Base-by-base conservation (phyloP, 1,140 invertebrate species). In the Dendroctonus ponderosae region DNA sequence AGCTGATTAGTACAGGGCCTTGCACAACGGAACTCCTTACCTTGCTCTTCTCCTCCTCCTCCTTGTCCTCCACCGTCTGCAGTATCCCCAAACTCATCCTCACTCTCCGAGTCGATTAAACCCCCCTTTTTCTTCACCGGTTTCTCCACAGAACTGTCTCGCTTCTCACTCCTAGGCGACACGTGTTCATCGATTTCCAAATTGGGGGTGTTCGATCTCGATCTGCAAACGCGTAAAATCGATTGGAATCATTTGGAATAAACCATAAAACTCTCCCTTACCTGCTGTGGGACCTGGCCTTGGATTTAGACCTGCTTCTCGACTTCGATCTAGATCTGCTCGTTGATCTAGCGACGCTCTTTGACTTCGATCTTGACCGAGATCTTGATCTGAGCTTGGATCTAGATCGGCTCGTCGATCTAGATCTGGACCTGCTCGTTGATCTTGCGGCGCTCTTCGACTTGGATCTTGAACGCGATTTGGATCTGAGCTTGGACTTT, bases 71-170 rank as follows among this genome's bases (percentile, higher is more conserved):
- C n/a, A n/a, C n/a, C n/a, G n/a, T n/a, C n/a, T n/a, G n/a, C n/a
- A n/a, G n/a, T n/a, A n/a, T n/a, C n/a, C n/a, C n/a, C 74, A 51
- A 71, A 71, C 62, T 81, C 81, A 51, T 79, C 78, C 48, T 84
- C 83, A 58, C 82, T 85, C 67, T 85, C 84, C 3, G 83, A 82
- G 72, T 81, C 82, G 53, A 85, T 80, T 2, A 81, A 42, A 51
- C 70, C 70, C 14, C 71, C 76, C 62, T 78, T 78, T 62, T 79
- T 82, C 62, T 82, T 82, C 56, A 77, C 77, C 48, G 71, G 79
- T 53, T 78, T 75, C 26, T 74, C 76, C 58, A 80, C 81, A 57
- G 60, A 65, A 11, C 64, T 67, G 51, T 79, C 80, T 43, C 76
- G 76, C 51, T 71, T 69, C 7, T 74, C 66, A 53, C 67, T 53